These are phyloP conservation scores for Epinephelus fuscoguttatus DNA, from an alignment of 2,113 vertebrate genomes.

Conservation along the genomic window DNA sequence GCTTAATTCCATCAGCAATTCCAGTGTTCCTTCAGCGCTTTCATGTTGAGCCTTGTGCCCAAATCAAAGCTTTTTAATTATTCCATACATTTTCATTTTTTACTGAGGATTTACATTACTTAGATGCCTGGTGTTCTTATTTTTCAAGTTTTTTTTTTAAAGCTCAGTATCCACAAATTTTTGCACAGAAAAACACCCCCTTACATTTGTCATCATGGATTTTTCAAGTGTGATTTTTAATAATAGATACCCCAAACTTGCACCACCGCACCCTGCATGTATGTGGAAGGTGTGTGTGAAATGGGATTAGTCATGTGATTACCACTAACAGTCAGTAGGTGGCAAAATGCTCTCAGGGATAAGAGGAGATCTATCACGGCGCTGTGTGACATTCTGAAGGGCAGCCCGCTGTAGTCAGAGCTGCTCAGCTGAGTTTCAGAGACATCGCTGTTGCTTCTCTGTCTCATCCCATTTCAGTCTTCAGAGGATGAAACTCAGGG, in stretches of 20 bases:
- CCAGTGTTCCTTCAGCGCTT: constrained; percentile 61
- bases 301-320: constrained; percentile 68
- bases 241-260: no score
- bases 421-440: constrained; percentile 45
- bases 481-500: constrained; percentile 7
- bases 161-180: background rate
- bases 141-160: background rate
- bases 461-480: constrained; percentile 38
- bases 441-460: constrained; percentile 29
- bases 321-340: constrained; percentile 78
- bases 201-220: background rate
- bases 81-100: constrained; percentile 58
- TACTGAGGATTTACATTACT: constrained; percentile 10
- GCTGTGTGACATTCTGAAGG: constrained; percentile 49
- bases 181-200: background rate
- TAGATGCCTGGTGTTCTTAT: background rate
- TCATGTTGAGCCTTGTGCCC: constrained; percentile 64
- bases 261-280: background rate
- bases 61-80: constrained; percentile 65
- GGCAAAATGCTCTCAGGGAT: constrained; percentile 82
- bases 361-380: constrained; percentile 34
- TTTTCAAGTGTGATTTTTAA: constrained; percentile 4
- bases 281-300: background rate
- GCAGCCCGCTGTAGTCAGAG: background rate
- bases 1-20: constrained; percentile 74